Base-by-base conservation (phyloP, 2,113 vertebrate species). In the Blennius ocellaris region DNA sequence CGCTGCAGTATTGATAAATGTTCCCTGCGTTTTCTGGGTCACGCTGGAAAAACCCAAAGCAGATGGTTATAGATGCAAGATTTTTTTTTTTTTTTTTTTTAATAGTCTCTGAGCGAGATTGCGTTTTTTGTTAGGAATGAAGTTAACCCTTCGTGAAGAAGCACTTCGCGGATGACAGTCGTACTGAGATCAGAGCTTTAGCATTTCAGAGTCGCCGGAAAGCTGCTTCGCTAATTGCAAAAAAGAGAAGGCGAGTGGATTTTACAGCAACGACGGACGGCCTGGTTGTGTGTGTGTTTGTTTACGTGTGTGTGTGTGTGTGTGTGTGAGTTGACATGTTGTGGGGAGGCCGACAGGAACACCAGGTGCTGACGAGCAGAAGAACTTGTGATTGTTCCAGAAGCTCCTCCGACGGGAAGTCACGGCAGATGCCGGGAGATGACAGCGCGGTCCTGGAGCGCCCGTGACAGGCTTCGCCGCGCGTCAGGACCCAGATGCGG, bases 311-410 rank as follows among this genome's bases (percentile, higher is more conserved):
- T 10, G 6, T 44, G 5, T 11, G 64, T 45, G 44, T 11, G 53
- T 3, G n/a, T 47, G 14, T 44, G 65, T 15, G 62, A 5, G 45
- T 3, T 57, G 81, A 67, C 86, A 77, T 47, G 55, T 55, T 73
- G 81, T 39, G 55, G 38, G 17, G 61, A 68, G 71, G 67, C 76
- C 76, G 87, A 84, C 89, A 81, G 78, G 80, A 85, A 82, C 85
- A 85, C 82, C 85, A 88, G 88, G 87, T 89, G 85, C 82, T 81
- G 87, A 89, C 88, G 81, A 77, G 30, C 78, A 60, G 58, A 30
- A 73, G 69, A 78, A 81, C 74, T 74, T 74, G 76, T 81, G 87
- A 90, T 86, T 76, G 78, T 86, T 86, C 83, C 85, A 81, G 83
- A 84, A 84, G 73, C 84, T 86, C 64, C 79, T 81, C 67, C 76